These are phyloP conservation scores for Pyrgilauda ruficollis DNA, from an alignment of 2,113 vertebrate species.

Conservation along the genomic window DNA sequence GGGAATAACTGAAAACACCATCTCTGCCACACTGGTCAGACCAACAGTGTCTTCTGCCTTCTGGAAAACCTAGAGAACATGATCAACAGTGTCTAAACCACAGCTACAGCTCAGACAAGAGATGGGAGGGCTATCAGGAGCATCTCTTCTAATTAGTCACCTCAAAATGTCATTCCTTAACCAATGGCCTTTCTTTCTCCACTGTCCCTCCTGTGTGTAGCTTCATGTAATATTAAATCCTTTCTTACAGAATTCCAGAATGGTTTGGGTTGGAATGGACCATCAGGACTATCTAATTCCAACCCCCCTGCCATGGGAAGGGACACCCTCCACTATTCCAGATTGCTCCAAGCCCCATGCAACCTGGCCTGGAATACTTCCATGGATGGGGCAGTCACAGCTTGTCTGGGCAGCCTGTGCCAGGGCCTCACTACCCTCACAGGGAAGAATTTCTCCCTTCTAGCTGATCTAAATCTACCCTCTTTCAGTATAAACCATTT, in stretches of 20 bases:
- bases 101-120: background rate
- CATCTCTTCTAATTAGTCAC: background rate
- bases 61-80: background rate
- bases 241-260: background rate
- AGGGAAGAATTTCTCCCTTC: background rate
- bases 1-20: background rate
- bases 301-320: fast-evolving
- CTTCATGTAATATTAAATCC: background rate
- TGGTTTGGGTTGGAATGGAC: background rate
- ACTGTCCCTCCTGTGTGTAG: background rate
- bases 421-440: background rate
- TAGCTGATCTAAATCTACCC: background rate
- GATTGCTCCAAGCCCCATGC: background rate
- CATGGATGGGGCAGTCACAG: background rate
- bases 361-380: background rate
- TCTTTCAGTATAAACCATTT: background rate
- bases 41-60: background rate
- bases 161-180: background rate
- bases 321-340: background rate
- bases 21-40: background rate
- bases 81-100: background rate
- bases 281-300: background rate
- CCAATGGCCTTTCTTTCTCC: background rate
- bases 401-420: background rate
- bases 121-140: background rate